phyloP scores from a whole-genome alignment of 2,797 vertebrate species.

The Cyprinodon diabolis region DNA sequence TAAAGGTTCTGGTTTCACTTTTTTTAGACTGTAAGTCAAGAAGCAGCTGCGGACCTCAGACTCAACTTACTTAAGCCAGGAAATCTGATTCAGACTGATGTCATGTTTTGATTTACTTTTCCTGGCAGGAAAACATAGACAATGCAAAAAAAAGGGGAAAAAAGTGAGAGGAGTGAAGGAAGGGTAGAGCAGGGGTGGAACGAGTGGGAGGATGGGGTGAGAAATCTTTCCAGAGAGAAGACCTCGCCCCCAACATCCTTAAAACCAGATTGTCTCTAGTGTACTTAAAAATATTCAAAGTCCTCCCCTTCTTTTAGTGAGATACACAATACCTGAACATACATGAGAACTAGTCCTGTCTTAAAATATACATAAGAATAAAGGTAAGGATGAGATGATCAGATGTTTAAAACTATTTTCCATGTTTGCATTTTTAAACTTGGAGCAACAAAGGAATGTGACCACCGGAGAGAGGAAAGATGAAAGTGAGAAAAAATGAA shows the following conservation, averaged over 20 bases:
- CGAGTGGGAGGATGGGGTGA: constrained; percentile 45
- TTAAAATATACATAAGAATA: constrained; percentile 1
- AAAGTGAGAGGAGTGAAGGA: constrained; percentile 45
- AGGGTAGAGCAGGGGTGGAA: constrained; percentile 39
- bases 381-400: not conserved
- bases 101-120: constrained; percentile 77
- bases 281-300: constrained; percentile 27
- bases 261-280: constrained; percentile 2
- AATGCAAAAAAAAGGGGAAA: constrained; percentile 2
- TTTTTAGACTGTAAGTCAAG: constrained; percentile 53
- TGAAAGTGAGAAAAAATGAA: constrained; percentile 5
- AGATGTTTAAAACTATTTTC: not conserved
- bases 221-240: constrained; percentile 37
- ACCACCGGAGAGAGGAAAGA: constrained; percentile 1
- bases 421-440: constrained; percentile 17
- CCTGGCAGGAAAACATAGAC: constrained; percentile 72
- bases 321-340: not conserved
- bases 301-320: constrained; percentile 12
- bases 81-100: constrained; percentile 73
- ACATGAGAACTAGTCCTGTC: not conserved
- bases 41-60: constrained; percentile 65
- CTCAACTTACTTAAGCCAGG: constrained; percentile 51
- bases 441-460: constrained; percentile 24
- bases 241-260: not conserved
- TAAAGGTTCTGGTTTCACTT: constrained; percentile 52